Evolutionary conservation across 35 echinoderm and acorn worm species (phyloP).

Genomic region (Lytechinus variegatus): DNA sequence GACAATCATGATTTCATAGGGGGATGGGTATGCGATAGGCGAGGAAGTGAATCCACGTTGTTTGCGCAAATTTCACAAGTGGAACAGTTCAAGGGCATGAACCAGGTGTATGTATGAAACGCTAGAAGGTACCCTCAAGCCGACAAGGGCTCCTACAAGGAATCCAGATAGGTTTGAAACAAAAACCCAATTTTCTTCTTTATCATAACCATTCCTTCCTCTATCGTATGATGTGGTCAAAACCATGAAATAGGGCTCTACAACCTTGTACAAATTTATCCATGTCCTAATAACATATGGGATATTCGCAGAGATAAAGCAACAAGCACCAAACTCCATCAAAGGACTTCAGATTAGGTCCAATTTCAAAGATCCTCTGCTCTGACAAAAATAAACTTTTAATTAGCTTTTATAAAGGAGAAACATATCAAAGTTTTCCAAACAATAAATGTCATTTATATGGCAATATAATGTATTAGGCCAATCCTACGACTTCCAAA

Average conservation of each 20-base stretch:
- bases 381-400: background rate
- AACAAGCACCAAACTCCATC: background rate
- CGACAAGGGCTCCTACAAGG: background rate
- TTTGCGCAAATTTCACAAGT: conserved; percentile 4
- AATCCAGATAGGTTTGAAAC: background rate
- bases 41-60: background rate
- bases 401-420: background rate
- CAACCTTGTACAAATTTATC: background rate
- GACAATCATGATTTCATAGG: conserved; percentile 12
- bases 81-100: background rate
- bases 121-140: background rate
- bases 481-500: too few species aligned
- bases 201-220: background rate
- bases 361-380: background rate
- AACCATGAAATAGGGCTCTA: background rate
- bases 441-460: background rate
- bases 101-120: background rate
- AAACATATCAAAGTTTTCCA: background rate
- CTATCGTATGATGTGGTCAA: background rate
- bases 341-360: background rate
- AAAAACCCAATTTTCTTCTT: background rate
- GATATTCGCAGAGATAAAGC: background rate
- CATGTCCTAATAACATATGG: background rate
- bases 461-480: background rate
- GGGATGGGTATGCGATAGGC: background rate